Conservation (phyloP, 2,113 vertebrate species). For the Hirundichthys speculiger region DNA sequence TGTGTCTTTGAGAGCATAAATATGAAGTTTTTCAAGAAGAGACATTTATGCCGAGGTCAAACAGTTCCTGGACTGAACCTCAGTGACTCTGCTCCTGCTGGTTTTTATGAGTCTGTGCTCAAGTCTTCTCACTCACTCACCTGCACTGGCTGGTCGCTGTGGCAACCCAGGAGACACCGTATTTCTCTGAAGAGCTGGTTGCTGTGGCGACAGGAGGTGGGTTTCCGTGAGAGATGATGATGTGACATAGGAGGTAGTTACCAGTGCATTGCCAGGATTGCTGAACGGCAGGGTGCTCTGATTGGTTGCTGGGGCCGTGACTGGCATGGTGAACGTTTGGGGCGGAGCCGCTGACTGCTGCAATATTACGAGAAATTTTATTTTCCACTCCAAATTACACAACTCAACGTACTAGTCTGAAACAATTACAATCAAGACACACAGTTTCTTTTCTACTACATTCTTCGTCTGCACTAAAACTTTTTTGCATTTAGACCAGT, state of each 20-base stretch:
- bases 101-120: too few species aligned
- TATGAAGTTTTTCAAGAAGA: too few species aligned
- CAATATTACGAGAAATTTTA: constrained; percentile 21
- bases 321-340: constrained; percentile 95
- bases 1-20: too few species aligned
- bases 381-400: too few species aligned
- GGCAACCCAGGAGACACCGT: constrained; percentile 94
- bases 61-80: too few species aligned
- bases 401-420: too few species aligned
- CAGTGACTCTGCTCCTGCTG: too few species aligned
- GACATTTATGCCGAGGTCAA: too few species aligned
- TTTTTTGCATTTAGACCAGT: too few species aligned
- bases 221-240: constrained; percentile 92
- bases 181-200: constrained; percentile 91
- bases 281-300: constrained; percentile 94
- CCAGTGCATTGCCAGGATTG: constrained; percentile 91
- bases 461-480: too few species aligned
- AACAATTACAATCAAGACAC: too few species aligned
- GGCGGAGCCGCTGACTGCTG: constrained; percentile 91
- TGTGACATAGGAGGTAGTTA: constrained; percentile 94
- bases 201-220: constrained; percentile 94
- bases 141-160: constrained; percentile 95
- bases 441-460: too few species aligned
- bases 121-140: constrained; percentile 73
- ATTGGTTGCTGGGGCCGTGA: constrained; percentile 93